Evolutionary conservation across 1,140 invertebrate genomes (phyloP), one percentile per base, ranked within the genome.

Genomic region (Drosophila mayri): DNA sequence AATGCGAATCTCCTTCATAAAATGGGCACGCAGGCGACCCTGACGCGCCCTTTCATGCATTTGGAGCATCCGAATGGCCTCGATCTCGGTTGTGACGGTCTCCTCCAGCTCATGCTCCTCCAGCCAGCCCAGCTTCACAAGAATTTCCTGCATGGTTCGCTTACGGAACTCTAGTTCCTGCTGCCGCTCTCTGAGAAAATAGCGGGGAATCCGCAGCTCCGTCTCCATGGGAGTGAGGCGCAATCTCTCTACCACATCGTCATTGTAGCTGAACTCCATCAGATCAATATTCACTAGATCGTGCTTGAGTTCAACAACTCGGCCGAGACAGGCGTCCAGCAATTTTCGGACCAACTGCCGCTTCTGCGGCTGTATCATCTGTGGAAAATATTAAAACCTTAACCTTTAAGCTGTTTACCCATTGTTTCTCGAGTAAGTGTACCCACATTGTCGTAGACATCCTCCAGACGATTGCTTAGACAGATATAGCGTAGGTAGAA

Each of bases 281-380:
- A 97, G 93, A 87, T 98, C 96, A 4, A 98, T 93, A 72, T 97
- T 96, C 0, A 98, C 97, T 54, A 99, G 94, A 84, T 98, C 97
- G 83, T 97, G 95, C 93, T 97, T 97, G 5, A 97, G 91, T 90
- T 97, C 96, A 18, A 97, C 92, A 66, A 97, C 93, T 60, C 98
- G 94, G 5, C 97, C 98, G 46, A 98, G 94, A 30, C 95, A 95
- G 1, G 95, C 95, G 91, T 98, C 97, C 0, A 99, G 91, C 3
- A 98, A 91, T 72, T 96, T 95, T 49, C 95, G 95, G 0, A 99
- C 94, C 4, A 99, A 93, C 32, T 96, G 85, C 44, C 98, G 93
- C 91, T 99, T 99, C 92, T 99, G 98, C 0, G 98, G 97, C 90
- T 99, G 98, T 30, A 98, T 94, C 61, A 98, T 95, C 81, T 90